Percentiles rank a stretch among this genome's conserved stretches.
phyloP scores from a whole-genome alignment of 2,113 vertebrate species.

The Merops nubicus region DNA sequence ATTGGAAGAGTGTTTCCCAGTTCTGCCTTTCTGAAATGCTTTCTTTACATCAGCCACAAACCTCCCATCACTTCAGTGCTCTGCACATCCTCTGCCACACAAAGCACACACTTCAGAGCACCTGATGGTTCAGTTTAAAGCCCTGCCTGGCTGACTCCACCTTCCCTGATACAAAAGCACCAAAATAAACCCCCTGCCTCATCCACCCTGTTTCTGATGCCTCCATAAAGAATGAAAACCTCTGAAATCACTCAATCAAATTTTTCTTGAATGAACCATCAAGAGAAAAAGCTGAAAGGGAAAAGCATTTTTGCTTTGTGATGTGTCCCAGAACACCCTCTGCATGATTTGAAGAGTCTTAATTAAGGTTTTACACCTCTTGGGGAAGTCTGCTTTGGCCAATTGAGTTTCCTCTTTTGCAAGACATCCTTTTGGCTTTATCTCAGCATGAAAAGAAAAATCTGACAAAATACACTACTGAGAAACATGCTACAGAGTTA shows the following conservation, averaged over 20 bases:
- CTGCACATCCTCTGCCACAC: fast-evolving
- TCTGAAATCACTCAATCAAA: neutral
- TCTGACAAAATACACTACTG: neutral
- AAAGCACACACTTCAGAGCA: neutral
- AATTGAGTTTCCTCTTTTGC: neutral
- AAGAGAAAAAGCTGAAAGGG: neutral
- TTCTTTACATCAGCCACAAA: neutral
- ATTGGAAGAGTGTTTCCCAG: neutral
- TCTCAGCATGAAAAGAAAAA: neutral
- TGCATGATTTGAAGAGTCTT: neutral
- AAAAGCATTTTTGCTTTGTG: neutral
- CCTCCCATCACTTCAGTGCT: neutral
- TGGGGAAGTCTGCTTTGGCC: neutral
- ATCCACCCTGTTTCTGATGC: neutral
- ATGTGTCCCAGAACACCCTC: neutral
- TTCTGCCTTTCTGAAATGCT: neutral
- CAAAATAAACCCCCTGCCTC: neutral
- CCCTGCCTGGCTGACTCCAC: neutral
- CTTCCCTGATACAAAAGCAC: neutral
- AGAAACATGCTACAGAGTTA: neutral
- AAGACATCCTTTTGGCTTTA: neutral
- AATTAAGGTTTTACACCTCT: neutral
- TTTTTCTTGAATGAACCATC: neutral
- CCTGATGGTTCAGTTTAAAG: neutral
- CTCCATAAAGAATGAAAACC: neutral